These are phyloP conservation scores for Seira sanloemensis DNA, from an alignment of 2,888 invertebrate genomes.

Conservation along the genomic window DNA sequence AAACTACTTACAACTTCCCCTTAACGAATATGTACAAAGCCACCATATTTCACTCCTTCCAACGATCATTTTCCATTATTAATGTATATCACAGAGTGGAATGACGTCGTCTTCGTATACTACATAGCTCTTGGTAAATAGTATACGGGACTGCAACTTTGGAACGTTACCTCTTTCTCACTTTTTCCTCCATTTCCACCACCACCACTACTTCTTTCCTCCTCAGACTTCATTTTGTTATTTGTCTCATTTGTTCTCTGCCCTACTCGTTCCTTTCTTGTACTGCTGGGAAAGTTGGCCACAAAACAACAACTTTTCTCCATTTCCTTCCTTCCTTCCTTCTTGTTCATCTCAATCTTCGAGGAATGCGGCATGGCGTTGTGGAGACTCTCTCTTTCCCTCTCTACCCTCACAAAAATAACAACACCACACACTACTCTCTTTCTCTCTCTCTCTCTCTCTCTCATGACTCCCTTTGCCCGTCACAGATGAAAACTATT, in stretches of 20 bases:
- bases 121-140: background rate
- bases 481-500: no score
- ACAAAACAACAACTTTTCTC: slow-evolving; percentile 19
- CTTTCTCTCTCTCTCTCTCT: no score
- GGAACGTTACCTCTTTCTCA: slow-evolving; percentile 5
- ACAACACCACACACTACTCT: slow-evolving; percentile 10
- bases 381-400: background rate
- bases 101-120: background rate
- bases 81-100: slow-evolving; percentile 6
- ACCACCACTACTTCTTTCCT: no score
- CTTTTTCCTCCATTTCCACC: background rate
- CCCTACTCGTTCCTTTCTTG: background rate
- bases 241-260: slow-evolving; percentile 9
- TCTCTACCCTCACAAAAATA: background rate
- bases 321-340: slow-evolving; percentile 20
- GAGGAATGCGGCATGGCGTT: slow-evolving; percentile 2
- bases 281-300: slow-evolving; percentile 13
- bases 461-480: no score
- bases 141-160: slow-evolving; percentile 11
- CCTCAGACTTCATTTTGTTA: slow-evolving; percentile 21
- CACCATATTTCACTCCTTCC: slow-evolving; percentile 11
- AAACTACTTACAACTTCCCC: slow-evolving; percentile 1
- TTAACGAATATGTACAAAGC: background rate
- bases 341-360: slow-evolving; percentile 20
- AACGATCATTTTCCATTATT: slow-evolving; percentile 10